Evolutionary conservation across 1,140 invertebrate species (phyloP), one percentile per base, ranked within the genome.

Genomic region (Trichonephila inaurata): DNA sequence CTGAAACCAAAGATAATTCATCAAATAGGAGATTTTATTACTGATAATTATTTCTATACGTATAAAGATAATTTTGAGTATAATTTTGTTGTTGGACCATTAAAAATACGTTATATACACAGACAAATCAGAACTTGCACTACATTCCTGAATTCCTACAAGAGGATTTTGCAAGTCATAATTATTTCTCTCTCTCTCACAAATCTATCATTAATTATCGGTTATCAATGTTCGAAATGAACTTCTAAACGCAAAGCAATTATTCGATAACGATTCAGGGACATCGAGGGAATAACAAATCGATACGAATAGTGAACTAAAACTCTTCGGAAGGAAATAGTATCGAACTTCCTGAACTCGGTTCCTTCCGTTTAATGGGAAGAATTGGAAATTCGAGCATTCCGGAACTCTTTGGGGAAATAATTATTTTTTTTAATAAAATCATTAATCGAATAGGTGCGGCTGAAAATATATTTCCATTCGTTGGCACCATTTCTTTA

Each of bases 211-310:
- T 40, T 69, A 18, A 44, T 66, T 89, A 89, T 89, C 40, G 61
- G 87, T 69, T 62, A 89, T 61, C 87, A 51, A 89, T 89, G 33
- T 69, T 69, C 33, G 64, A n/a, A 61, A 89, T 69, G 87, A 89
- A 89, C 87, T 89, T 69, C 87, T 69, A 89, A 89, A 89, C 62
- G 62, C 28, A 24, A 69, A 69, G 28, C 87, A 51, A 89, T 89
- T 89, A 89, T 66, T 89, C 87, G 87, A 89, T 89, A 89, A 89
- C 64, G 87, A 89, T 89, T 89, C 64, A 66, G 21, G 28, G 24
- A 44, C 24, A 64, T 64, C 24, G 24, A 12, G 86, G 87, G 60
- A 89, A 89, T 89, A 62, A 69, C 64, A 72, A 89, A 89, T 89
- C 87, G 87, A 89, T 89, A 51, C 7, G 62, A 40, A 72, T 44